These are phyloP conservation scores for Platorchestia sp. DNA, from an alignment of 1,140 invertebrate genomes.

Conservation along the genomic window DNA sequence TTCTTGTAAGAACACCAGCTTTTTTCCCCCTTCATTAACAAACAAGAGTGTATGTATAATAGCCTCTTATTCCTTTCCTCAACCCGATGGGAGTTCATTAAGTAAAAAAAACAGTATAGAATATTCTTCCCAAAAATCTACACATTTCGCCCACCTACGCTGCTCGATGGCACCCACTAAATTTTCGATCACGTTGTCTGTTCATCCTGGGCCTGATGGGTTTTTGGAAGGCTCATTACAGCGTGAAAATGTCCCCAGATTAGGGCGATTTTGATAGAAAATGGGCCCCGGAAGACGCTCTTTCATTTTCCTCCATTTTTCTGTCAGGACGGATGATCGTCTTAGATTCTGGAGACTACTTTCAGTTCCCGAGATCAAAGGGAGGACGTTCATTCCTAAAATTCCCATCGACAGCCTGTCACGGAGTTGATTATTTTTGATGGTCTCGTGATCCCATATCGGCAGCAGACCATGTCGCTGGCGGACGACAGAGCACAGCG, in stretches of 20 bases:
- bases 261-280: constrained; percentile 43
- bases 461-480: not conserved
- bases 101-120: not conserved
- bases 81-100: not conserved
- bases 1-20: not conserved
- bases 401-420: not conserved
- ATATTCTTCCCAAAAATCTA: not conserved
- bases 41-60: not conserved
- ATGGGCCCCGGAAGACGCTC: not conserved
- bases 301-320: not conserved
- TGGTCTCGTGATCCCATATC: not conserved
- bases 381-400: not conserved
- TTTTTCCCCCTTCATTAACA: not conserved
- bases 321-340: not conserved
- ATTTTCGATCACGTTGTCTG: not conserved
- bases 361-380: not conserved
- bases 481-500: too few species aligned
- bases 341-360: constrained; percentile 7
- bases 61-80: not conserved
- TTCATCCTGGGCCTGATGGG: not conserved
- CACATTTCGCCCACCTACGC: not conserved
- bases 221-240: constrained; percentile 4
- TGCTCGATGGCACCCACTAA: not conserved
- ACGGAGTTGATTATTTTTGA: not conserved
- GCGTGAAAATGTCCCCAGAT: constrained; percentile 33